These are phyloP conservation scores for Gnathonemus longibarbis DNA, from an alignment of 2,113 vertebrate species.

Conservation along the genomic window DNA sequence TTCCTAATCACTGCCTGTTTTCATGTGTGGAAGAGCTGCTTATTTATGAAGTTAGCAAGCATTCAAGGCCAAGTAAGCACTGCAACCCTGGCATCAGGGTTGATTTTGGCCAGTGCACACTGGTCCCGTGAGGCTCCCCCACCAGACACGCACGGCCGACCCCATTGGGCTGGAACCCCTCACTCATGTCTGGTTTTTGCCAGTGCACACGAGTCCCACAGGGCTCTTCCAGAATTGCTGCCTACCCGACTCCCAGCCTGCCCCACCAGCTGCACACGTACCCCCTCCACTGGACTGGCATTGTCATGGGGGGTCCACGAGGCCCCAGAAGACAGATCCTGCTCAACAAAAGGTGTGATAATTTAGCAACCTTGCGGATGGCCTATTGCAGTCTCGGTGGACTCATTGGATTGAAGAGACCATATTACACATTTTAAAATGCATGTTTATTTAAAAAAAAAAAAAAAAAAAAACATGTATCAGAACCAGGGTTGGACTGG, in stretches of 20 bases:
- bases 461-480: background rate
- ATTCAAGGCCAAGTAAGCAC: background rate
- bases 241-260: background rate
- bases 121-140: background rate
- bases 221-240: background rate
- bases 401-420: background rate
- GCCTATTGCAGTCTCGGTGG: background rate
- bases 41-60: background rate
- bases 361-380: background rate
- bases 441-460: background rate
- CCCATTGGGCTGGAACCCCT: background rate
- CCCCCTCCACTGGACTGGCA: background rate
- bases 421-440: background rate
- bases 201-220: background rate
- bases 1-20: constrained; percentile 37
- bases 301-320: background rate
- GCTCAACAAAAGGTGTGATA: background rate
- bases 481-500: background rate
- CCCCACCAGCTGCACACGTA: background rate
- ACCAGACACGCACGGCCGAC: background rate
- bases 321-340: background rate
- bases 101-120: background rate
- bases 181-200: background rate
- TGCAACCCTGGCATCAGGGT: background rate
- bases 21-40: background rate